These are phyloP conservation scores for Diogma glabrata DNA, from an alignment of 2,888 invertebrate genomes.

Conservation along the genomic window DNA sequence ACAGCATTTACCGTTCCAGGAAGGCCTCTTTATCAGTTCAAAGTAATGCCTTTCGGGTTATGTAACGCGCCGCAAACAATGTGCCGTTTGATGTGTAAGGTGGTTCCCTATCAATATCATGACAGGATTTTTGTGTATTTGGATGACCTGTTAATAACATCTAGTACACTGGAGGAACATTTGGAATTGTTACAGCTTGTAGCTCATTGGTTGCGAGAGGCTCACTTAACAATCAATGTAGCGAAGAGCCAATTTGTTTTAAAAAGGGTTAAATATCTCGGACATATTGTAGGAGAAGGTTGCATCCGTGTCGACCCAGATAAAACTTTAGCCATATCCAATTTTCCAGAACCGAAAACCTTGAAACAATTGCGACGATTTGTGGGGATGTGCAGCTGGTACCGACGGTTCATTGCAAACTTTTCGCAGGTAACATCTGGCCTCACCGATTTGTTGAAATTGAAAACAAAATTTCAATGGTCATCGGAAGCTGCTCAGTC, in stretches of 20 bases:
- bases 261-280: conserved; percentile 10
- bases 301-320: background rate
- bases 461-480: background rate
- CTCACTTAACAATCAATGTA: conserved; percentile 9
- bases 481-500: background rate
- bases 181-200: conserved; percentile 5
- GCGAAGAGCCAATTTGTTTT: conserved; percentile 5
- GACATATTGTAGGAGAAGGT: conserved; percentile 13
- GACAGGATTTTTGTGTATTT: conserved; percentile 13
- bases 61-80: conserved; percentile 13
- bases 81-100: conserved; percentile 20
- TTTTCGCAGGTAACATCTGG: background rate
- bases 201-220: background rate
- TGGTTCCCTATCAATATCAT: conserved; percentile 17
- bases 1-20: conserved; percentile 20
- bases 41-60: conserved; percentile 16
- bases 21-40: conserved; percentile 14
- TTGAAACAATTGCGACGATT: background rate
- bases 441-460: background rate
- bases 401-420: background rate
- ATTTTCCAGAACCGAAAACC: background rate
- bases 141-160: conserved; percentile 5
- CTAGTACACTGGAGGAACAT: conserved; percentile 5
- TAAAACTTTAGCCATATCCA: background rate
- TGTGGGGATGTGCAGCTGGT: conserved; percentile 3